Base-by-base conservation (phyloP, 2,888 invertebrate species). In the Beris chalybata region DNA sequence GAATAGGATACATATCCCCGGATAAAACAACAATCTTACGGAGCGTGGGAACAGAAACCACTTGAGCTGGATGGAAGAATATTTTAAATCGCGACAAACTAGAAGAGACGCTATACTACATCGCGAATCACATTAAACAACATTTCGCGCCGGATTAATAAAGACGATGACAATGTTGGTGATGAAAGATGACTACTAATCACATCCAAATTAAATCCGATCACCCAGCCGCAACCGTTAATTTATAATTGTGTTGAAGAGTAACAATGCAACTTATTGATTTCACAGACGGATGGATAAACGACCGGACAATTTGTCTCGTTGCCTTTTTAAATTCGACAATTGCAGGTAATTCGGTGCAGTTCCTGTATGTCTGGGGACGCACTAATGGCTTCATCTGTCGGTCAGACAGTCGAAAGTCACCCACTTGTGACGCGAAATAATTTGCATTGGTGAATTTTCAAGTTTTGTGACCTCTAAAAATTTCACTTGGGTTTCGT, bases 321-420 rank as follows among this genome's bases (percentile, higher is more conserved):
- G 58, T 22, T 9, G 22, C 22, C 15, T 29, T 47, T 58, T 58
- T 30, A 58, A 58, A 58, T 58, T 58, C 29, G 47, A 44, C 58
- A 58, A 58, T 58, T 58, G 58, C 58, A 58, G 58, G 58, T 58
- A 58, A 58, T 58, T 58, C 58, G 31, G 45, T 58, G 58, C 47
- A 58, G 58, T 58, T 58, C 58, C 58, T 58, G 58, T 58, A 22
- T 22, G 22, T 15, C 30, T 58, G 58, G 22, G 22, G 3, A 22
- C 22, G 22, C n/a, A n/a, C 22, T 22, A 22, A 3, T 22, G 22
- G 44, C 22, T 44, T 38, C 9, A 7, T 5, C 38, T 7, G 38
- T 38, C 38, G 9, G 5, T 38, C 38, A 32, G n/a, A 38, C 38
- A 1, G 38, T 1, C 38, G 38, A 5, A 38, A 38, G 5, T 38